Evolutionary conservation across 1,140 invertebrate genomes (phyloP).

Genomic region (Lucilia cuprina): DNA sequence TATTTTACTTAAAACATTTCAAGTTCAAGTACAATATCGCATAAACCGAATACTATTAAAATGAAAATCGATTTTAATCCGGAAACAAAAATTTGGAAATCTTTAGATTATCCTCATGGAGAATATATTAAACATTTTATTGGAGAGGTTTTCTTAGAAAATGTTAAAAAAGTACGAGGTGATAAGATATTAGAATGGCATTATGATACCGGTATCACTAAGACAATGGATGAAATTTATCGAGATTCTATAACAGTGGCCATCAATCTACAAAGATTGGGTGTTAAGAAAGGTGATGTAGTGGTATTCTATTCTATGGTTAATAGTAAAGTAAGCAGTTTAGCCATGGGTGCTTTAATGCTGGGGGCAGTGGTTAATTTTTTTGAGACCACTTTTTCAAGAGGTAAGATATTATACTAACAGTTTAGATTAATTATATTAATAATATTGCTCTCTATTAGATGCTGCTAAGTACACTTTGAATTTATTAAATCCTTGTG

Average conservation of each 20-base stretch:
- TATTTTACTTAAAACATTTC: neutral
- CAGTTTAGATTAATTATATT: too few species aligned
- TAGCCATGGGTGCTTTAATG: neutral
- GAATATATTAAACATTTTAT: neutral
- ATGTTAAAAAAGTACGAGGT: neutral
- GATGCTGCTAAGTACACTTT: slow-evolving; percentile 2
- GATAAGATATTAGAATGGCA: slow-evolving; percentile 17
- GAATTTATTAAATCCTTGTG: neutral
- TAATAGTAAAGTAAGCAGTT: slow-evolving; percentile 14
- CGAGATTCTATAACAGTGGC: slow-evolving; percentile 13
- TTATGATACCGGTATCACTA: neutral
- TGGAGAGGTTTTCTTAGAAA: slow-evolving; percentile 9
- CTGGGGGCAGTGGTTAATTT: slow-evolving; percentile 16
- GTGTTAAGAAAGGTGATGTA: slow-evolving; percentile 5
- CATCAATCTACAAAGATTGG: slow-evolving; percentile 28
- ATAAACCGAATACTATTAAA: neutral
- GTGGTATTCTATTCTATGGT: slow-evolving; percentile 16
- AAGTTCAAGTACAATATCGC: too few species aligned
- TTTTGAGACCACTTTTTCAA: slow-evolving; percentile 9
- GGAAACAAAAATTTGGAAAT: slow-evolving; percentile 27
- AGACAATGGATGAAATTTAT: slow-evolving; percentile 11
- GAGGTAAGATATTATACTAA: neutral
- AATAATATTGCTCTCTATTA: neutral
- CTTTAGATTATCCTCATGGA: slow-evolving; percentile 4
- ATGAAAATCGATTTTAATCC: slow-evolving; percentile 4